Evolutionary conservation across 1,140 invertebrate species (phyloP), one percentile per base, ranked within the genome.

Genomic region (Cotesia chilonis): DNA sequence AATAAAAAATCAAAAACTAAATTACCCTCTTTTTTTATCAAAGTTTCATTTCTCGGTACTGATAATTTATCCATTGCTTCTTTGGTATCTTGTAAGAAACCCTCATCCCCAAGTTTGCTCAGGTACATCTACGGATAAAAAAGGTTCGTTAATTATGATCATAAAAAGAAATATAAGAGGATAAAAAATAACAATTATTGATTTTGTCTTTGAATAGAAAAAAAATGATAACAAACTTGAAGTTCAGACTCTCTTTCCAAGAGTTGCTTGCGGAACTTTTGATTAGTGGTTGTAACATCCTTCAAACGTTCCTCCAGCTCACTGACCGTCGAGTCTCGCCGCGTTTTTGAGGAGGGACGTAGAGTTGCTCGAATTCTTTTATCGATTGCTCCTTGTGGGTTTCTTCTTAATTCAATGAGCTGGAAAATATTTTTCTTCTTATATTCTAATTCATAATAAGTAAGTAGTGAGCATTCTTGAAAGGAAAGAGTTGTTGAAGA

Each of bases 401-500:
- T 97, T 74, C 95, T 89, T 76, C 93, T 92, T 35, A 98, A 88
- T 86, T 98, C 96, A 75, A 98, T 90, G 28, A 96, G 85, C 95
- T 96, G 85, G 7, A 87, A 80, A 60, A 75, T 9, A 47, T 47
- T 47, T 9, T 47, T 47, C 10, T 47, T 47, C 28, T 28, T 28
- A 28, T 28, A 28, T 28, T 28, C 28, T 28, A 28, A 28, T 28
- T 28, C 3, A 28, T 28, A 28, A 28, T 28, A 14, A 52, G 73
- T n/a, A 36, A 70, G 54, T 55, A 12, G 54, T 28, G 12, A 12
- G 54, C 4, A 55, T 55, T 10, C 12, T 14, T 3, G 17, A 55
- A n/a, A 55, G 3, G 17, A 55, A 55, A 12, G 17, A 55, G 54
- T 14, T n/a, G 3, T 3, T 55, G 54, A 14, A 14, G 12, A 52